Evolutionary conservation across 2,797 vertebrate genomes (phyloP).

Genomic region (Cryptoblepharus egeriae): DNA sequence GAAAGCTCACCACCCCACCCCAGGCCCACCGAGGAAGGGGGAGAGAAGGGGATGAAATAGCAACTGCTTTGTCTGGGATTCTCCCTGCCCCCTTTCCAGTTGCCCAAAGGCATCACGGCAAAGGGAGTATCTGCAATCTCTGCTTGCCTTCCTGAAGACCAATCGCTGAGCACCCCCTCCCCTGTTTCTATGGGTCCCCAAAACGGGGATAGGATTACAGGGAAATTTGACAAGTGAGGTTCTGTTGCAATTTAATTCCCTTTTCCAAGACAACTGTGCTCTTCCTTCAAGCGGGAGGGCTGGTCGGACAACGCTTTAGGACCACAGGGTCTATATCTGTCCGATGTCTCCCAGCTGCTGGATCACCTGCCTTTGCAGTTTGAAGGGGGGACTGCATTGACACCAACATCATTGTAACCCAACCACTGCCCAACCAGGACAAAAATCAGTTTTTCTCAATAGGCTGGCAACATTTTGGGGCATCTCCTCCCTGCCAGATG

Average conservation of each 20-base stretch:
- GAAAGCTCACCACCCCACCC: background rate
- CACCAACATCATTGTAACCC: background rate
- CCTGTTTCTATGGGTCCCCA: background rate
- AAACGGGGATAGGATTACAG: background rate
- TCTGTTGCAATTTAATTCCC: background rate
- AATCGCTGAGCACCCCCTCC: background rate
- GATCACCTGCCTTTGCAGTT: background rate
- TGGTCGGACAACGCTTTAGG: background rate
- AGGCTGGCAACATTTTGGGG: background rate
- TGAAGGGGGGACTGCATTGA: too few species aligned
- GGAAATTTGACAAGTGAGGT: background rate
- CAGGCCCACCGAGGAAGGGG: background rate
- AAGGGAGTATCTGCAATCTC: background rate
- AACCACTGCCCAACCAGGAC: background rate
- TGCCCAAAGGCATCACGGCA: background rate
- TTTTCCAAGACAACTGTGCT: too few species aligned
- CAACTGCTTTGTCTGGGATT: slow-evolving; percentile 55
- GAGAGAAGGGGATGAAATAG: slow-evolving; percentile 28
- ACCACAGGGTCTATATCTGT: background rate
- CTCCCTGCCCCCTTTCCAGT: slow-evolving; percentile 24
- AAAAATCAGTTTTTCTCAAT: background rate
- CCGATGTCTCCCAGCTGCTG: background rate
- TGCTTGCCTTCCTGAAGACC: background rate
- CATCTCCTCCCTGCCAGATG: background rate
- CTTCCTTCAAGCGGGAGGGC: background rate